A percentile compares a stretch with the other conserved stretches of the same genome.
Conservation (phyloP, 2,797 vertebrate genomes). For the Hypotaenidia philippensis region DNA sequence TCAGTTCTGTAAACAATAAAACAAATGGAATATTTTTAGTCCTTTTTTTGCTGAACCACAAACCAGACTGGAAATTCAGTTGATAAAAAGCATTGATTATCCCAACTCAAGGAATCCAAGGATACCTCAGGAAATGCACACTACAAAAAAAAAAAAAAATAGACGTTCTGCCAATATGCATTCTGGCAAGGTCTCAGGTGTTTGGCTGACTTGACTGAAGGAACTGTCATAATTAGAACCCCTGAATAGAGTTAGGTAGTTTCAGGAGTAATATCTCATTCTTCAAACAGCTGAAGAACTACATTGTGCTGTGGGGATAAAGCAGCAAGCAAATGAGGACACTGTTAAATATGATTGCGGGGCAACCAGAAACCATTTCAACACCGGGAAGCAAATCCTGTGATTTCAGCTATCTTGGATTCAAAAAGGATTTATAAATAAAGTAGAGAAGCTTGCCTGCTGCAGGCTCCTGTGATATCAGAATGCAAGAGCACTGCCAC, state of each 20-base stretch:
- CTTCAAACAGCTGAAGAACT: neutral
- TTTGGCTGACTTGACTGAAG: neutral
- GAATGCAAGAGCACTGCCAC: neutral
- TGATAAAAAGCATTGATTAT: conserved; percentile 56
- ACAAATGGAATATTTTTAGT: conserved; percentile 20
- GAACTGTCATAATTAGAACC: neutral
- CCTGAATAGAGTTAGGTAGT: neutral
- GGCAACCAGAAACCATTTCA: neutral
- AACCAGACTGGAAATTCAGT: neutral
- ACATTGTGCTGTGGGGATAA: neutral
- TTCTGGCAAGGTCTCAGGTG: neutral
- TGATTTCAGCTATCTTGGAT: conserved; percentile 18
- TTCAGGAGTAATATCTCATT: neutral
- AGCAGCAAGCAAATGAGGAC: neutral
- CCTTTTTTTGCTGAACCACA: neutral
- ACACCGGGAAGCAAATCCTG: conserved; percentile 17
- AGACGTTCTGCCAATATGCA: neutral
- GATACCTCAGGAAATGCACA: neutral
- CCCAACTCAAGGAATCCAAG: neutral
- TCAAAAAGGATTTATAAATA: conserved; percentile 41
- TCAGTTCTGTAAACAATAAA: conserved; percentile 16
- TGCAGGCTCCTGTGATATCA: conserved; percentile 10
- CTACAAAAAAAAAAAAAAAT: neutral
- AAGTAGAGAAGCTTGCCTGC: neutral
- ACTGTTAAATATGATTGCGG: neutral